Base-by-base conservation (phyloP, 2,113 vertebrate species). In the Labeo catla region DNA sequence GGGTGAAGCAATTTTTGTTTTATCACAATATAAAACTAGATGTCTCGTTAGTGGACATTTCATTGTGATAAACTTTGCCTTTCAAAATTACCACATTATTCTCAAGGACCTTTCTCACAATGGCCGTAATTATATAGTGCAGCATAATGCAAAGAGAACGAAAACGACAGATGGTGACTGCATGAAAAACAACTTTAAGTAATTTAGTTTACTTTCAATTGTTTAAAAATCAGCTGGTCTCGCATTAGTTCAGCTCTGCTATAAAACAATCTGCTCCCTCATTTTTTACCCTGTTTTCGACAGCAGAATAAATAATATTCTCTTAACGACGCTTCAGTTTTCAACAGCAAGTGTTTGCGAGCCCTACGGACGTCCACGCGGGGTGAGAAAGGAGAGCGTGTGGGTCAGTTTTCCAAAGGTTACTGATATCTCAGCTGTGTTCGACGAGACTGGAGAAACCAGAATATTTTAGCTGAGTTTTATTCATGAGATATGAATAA, bases 401-500 rank as follows among this genome's bases (percentile, higher is more conserved):
- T 45, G 54, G 54, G 76, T 61, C 54, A 15, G 78, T 39, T 47
- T 63, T 80, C 57, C 21, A 45, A 80, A 80, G 57, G 59, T 81
- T 65, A 81, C 59, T 47, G 21, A 63, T 23, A 80, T 43, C 77
- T 23, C 52, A 59, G 52, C 36, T 43, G 16, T 19, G 68, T 72
- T 47, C 21, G 2, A 47, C 10, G 43, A 65, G 54, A 63, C 57
- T 28, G 21, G 21, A 81, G 78, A 47, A 65, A 63, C n/a, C 6
- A 0, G 59, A 81, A 81, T 28, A 63, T 80, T 63, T 63, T 63
- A 80, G 39, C 8, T 8, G 57, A 81, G 59, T 65, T 81, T 47
- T 65, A 81, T 81, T 81, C 78, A 81, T 81, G 78, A 81, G 78
- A 2, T 28, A 81, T 63, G n/a, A 81, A 81, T 81, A 81, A 47